Evolutionary conservation across 2,113 vertebrate species (phyloP).

Genomic region (Lagopus leucura): DNA sequence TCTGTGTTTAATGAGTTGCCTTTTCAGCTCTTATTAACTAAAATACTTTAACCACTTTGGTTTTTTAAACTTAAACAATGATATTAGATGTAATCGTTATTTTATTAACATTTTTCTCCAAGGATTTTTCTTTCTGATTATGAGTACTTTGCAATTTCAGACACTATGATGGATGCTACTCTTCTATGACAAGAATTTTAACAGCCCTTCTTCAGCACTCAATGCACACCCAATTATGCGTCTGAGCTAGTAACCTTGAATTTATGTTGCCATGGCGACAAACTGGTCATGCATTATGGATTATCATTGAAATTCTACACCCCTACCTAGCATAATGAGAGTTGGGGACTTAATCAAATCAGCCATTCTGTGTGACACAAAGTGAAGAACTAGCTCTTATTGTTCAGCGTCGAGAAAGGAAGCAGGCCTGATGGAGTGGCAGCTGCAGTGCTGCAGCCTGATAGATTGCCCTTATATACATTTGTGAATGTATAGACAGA

Average conservation of each 20-base stretch:
- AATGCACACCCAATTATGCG: slow-evolving; percentile 99
- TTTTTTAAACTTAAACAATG: slow-evolving; percentile 79
- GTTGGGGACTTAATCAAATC: slow-evolving; percentile 99
- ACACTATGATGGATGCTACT: slow-evolving; percentile 97
- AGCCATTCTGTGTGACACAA: slow-evolving; percentile 99
- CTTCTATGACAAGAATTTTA: slow-evolving; percentile 99
- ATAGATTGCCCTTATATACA: slow-evolving; percentile 96
- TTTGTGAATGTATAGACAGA: slow-evolving; percentile 97
- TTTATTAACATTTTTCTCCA: slow-evolving; percentile 89
- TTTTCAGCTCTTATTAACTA: slow-evolving; percentile 67
- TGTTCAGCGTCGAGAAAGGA: slow-evolving; percentile 87
- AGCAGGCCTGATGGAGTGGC: slow-evolving; percentile 87
- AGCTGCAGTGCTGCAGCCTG: slow-evolving; percentile 91
- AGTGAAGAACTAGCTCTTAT: slow-evolving; percentile 95
- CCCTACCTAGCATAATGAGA: slow-evolving; percentile 99
- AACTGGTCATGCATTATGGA: slow-evolving; percentile 99
- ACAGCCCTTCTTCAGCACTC: slow-evolving; percentile 98
- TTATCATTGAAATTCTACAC: slow-evolving; percentile 99
- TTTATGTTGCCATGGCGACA: slow-evolving; percentile 99
- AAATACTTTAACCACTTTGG: slow-evolving; percentile 68
- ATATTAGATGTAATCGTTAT: slow-evolving; percentile 79
- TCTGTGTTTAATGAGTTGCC: slow-evolving; percentile 65
- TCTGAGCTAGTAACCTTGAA: slow-evolving; percentile 99
- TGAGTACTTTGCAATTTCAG: slow-evolving; percentile 93
- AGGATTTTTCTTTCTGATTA: slow-evolving; percentile 93